Conservation (phyloP, 2,113 vertebrate genomes). For the Maccullochella peelii region DNA sequence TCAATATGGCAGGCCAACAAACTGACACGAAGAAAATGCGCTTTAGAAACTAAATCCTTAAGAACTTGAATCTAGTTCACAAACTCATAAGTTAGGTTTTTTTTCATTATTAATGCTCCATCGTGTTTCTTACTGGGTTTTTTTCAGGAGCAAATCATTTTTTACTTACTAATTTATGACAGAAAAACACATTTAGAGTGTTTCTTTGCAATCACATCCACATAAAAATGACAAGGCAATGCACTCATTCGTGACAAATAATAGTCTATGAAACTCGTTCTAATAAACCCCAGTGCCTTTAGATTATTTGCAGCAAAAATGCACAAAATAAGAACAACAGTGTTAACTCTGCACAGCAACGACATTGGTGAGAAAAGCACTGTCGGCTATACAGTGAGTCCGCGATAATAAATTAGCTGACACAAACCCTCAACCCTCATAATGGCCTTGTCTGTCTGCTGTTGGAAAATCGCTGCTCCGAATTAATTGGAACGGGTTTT, state of each 20-base stretch:
- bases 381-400: neutral
- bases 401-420: conserved; percentile 24
- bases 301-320: conserved; percentile 19
- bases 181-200: conserved; percentile 21
- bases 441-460: conserved; percentile 36
- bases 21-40: conserved; percentile 43
- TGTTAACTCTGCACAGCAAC: neutral
- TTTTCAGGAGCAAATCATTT: neutral
- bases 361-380: neutral
- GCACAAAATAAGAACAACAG: neutral
- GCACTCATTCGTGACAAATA: conserved; percentile 12
- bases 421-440: conserved; percentile 4
- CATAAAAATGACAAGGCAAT: conserved; percentile 18
- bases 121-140: neutral
- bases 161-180: conserved; percentile 33
- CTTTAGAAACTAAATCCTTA: conserved; percentile 30
- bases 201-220: conserved; percentile 20
- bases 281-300: neutral
- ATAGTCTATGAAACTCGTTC: neutral
- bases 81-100: conserved; percentile 16
- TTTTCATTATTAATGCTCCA: neutral
- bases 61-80: conserved; percentile 36
- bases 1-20: conserved; percentile 64
- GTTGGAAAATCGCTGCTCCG: conserved; percentile 18
- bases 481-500: conserved; percentile 6